A percentile compares a stretch with the other conserved stretches of the same genome.
These are phyloP conservation scores for Prionailurus viverrinus DNA, from an alignment of 2,113 vertebrate genomes.

Conservation along the genomic window DNA sequence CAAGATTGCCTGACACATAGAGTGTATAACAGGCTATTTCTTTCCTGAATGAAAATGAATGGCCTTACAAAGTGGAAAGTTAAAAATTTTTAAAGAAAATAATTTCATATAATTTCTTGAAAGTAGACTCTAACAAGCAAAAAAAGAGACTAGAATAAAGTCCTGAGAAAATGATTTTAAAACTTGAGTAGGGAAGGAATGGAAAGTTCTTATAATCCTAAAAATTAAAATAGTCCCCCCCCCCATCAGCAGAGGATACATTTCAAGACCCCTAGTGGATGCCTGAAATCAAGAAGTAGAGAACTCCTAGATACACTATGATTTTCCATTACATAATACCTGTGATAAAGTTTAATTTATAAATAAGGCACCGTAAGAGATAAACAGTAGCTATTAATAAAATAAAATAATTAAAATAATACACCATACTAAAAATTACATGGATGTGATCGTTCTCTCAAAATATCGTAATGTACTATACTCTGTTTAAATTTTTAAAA, in stretches of 20 bases:
- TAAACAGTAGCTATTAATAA: neutral
- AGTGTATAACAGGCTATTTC: neutral
- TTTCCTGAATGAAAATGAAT: conserved; percentile 42
- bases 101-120: conserved; percentile 40
- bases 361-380: neutral
- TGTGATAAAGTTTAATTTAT: neutral
- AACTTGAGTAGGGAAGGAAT: neutral
- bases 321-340: neutral
- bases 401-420: neutral
- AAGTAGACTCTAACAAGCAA: neutral
- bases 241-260: neutral
- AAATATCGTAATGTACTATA: neutral
- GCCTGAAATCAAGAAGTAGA: neutral
- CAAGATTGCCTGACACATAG: neutral
- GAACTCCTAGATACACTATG: neutral
- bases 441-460: neutral
- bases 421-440: neutral
- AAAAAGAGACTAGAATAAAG: neutral
- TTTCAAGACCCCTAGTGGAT: neutral
- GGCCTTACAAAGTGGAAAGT: neutral
- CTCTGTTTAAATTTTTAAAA: neutral
- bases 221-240: neutral
- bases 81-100: conserved; percentile 45
- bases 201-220: neutral
- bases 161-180: neutral